Conservation (phyloP, 2,797 vertebrate genomes). For the Huso huso region DNA sequence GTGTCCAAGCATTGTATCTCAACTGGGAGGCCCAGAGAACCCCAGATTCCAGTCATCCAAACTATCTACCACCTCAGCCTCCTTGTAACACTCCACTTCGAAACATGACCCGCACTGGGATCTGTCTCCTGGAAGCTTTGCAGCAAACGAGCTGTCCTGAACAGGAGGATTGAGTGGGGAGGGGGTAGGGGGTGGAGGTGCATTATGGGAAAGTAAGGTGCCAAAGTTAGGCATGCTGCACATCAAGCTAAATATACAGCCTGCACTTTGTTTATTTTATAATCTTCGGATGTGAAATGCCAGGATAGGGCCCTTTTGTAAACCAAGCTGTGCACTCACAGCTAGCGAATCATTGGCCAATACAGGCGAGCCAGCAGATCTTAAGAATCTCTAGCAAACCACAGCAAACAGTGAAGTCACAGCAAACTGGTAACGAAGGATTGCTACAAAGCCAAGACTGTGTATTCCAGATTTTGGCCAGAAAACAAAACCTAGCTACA, state of each 20-base stretch:
- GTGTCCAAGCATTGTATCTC: slow-evolving; percentile 54
- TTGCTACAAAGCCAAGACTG: too few relatives aligned
- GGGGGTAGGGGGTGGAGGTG: slow-evolving; percentile 35
- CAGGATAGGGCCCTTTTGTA: too few relatives aligned
- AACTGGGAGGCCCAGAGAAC: slow-evolving; percentile 40
- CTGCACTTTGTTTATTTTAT: slow-evolving; percentile 52
- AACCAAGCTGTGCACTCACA: too few relatives aligned
- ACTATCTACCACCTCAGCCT: slow-evolving; percentile 59
- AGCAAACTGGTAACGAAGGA: too few relatives aligned
- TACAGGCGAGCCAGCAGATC: too few relatives aligned
- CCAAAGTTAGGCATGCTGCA: slow-evolving; percentile 74
- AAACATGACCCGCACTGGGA: slow-evolving; percentile 77
- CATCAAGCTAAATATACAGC: slow-evolving; percentile 62
- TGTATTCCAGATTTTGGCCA: too few relatives aligned
- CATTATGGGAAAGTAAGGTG: slow-evolving; percentile 64
- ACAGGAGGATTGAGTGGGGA: slow-evolving; percentile 51
- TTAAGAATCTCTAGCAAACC: too few relatives aligned
- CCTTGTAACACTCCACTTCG: slow-evolving; percentile 74
- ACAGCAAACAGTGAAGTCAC: too few relatives aligned
- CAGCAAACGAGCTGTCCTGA: slow-evolving; percentile 63
- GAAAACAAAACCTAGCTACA: too few relatives aligned
- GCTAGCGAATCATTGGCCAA: too few relatives aligned
- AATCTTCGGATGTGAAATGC: slow-evolving; percentile 31
- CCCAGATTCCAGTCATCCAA: slow-evolving; percentile 49
- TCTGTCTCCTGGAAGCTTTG: slow-evolving; percentile 60